Conservation (phyloP, 2,113 vertebrate genomes). For the Protomyctophum bolini region DNA sequence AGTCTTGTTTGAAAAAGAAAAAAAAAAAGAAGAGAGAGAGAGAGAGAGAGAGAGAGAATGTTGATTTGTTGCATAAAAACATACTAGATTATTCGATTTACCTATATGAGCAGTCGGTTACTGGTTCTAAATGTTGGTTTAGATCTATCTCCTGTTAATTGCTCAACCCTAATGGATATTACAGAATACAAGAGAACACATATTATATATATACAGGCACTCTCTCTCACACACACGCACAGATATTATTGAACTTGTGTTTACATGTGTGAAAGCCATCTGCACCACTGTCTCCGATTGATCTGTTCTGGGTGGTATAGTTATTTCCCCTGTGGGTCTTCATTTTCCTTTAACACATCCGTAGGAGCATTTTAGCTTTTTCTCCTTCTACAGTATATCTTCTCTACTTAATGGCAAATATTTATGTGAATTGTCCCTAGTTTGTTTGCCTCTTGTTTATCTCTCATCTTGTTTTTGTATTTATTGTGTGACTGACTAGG, state of each 20-base stretch:
- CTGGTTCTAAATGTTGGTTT: too few relatives aligned
- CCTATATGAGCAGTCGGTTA: too few relatives aligned
- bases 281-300: slow-evolving; percentile 55
- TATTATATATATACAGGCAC: not conserved
- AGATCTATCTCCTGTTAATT: too few relatives aligned
- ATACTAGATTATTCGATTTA: too few relatives aligned
- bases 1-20: too few relatives aligned
- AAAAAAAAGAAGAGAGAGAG: too few relatives aligned
- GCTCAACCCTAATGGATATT: too few relatives aligned
- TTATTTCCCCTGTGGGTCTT: slow-evolving; percentile 61
- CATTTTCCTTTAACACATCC: slow-evolving; percentile 65
- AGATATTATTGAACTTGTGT: slow-evolving; percentile 48
- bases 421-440: slow-evolving; percentile 25
- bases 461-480: slow-evolving; percentile 30
- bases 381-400: slow-evolving; percentile 18
- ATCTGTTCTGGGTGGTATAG: slow-evolving; percentile 49
- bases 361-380: slow-evolving; percentile 33
- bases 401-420: slow-evolving; percentile 33
- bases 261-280: slow-evolving; percentile 66
- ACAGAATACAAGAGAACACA: too few relatives aligned
- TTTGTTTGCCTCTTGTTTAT: slow-evolving; percentile 50
- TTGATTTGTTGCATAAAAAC: too few relatives aligned
- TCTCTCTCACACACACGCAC: slow-evolving; percentile 26
- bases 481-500: slow-evolving; percentile 7
- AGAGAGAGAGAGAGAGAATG: too few relatives aligned